phyloP scores from a whole-genome alignment of 1,140 invertebrate species.

The Nasonia vitripennis region DNA sequence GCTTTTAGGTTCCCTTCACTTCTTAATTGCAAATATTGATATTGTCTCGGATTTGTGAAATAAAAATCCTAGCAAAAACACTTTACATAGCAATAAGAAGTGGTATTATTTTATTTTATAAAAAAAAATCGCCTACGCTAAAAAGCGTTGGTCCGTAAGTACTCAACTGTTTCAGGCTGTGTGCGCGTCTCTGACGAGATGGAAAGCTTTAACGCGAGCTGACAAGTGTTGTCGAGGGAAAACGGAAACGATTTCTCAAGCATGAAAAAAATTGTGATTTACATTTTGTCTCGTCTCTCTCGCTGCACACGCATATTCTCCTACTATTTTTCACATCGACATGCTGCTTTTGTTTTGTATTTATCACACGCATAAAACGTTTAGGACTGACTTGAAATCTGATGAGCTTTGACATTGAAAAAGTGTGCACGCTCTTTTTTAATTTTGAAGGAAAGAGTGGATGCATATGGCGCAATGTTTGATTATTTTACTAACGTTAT shows the following conservation, averaged over 20 bases:
- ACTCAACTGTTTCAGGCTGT: too few relatives aligned
- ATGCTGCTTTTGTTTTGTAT: neutral
- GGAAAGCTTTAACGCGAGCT: neutral
- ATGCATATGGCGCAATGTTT: neutral
- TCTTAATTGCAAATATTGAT: neutral
- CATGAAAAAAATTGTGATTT: conserved; percentile 5
- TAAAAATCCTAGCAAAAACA: neutral
- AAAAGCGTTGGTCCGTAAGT: too few relatives aligned
- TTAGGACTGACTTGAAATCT: neutral
- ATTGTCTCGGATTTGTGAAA: neutral
- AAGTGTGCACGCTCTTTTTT: too few relatives aligned
- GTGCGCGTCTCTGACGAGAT: neutral
- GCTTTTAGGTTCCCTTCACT: neutral
- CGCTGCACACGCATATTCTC: neutral
- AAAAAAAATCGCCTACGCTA: too few relatives aligned
- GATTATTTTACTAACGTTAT: neutral
- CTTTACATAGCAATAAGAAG: neutral
- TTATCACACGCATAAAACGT: neutral
- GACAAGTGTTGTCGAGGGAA: conserved; percentile 17
- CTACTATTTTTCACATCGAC: neutral
- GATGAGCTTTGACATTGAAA: too few relatives aligned
- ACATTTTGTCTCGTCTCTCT: neutral
- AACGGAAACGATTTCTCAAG: neutral
- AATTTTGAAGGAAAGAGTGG: neutral
- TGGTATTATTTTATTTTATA: too few relatives aligned